phyloP scores from a whole-genome alignment of 2,113 vertebrate species.

The Syngnathus typhle region DNA sequence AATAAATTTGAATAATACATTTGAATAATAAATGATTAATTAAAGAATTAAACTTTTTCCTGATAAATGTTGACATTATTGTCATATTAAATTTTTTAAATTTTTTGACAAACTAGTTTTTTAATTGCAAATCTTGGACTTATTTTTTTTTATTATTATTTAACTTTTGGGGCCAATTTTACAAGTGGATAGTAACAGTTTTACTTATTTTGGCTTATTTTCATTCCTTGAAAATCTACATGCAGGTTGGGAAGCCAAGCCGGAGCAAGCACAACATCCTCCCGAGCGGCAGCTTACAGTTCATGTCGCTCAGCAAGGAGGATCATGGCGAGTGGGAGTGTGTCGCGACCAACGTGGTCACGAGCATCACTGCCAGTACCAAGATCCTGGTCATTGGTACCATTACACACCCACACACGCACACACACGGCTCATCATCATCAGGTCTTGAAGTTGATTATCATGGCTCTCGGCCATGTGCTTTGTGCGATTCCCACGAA shows the following conservation, averaged over 20 bases:
- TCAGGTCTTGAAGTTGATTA: constrained; percentile 18
- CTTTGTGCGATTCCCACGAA: constrained; percentile 19
- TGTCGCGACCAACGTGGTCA: constrained; percentile 94
- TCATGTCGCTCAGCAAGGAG: constrained; percentile 94
- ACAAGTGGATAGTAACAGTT: too few species aligned
- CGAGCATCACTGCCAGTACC: constrained; percentile 99
- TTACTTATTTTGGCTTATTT: too few species aligned
- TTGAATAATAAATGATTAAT: too few species aligned
- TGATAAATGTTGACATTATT: too few species aligned
- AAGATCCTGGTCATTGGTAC: constrained; percentile 94
- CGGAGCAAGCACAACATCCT: constrained; percentile 97
- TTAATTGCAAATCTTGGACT: too few species aligned
- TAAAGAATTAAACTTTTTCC: too few species aligned
- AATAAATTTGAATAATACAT: too few species aligned
- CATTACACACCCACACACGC: not conserved
- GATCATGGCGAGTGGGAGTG: constrained; percentile 99
- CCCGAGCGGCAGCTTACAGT: constrained; percentile 93
- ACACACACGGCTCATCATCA: constrained; percentile 9
- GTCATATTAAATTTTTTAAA: too few species aligned
- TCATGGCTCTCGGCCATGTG: constrained; percentile 8
- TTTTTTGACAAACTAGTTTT: too few species aligned
- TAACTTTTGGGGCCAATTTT: too few species aligned
- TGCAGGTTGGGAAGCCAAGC: constrained; percentile 97
- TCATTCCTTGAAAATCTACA: constrained; percentile 21
- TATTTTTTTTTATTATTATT: too few species aligned